phyloP scores from a whole-genome alignment of 2,113 vertebrate species.

The Eira barbara region DNA sequence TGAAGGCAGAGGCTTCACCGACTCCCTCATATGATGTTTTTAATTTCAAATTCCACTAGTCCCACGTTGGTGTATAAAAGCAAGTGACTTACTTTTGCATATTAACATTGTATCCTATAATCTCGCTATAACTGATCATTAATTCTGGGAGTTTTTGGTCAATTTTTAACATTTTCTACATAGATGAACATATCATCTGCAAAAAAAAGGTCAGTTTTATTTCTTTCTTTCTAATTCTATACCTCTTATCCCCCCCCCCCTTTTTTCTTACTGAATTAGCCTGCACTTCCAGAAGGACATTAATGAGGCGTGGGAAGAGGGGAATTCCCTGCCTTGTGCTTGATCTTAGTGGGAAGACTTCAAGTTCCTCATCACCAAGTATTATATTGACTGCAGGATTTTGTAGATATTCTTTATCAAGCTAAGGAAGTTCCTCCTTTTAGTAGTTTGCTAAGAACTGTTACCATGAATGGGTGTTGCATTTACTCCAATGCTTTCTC shows the following conservation, averaged over 20 bases:
- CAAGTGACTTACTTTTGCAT: not conserved
- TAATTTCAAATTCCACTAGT: not conserved
- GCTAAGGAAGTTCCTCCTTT: not conserved
- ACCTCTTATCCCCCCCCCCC: not conserved
- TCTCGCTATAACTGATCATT: not conserved
- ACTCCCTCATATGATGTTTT: not conserved
- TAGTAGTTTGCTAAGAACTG: not conserved
- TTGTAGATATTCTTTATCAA: not conserved
- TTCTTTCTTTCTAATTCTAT: not conserved
- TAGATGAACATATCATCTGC: not conserved
- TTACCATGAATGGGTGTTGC: not conserved
- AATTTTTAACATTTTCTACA: not conserved
- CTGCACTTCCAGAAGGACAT: not conserved
- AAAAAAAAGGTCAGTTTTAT: not conserved
- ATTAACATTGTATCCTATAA: not conserved
- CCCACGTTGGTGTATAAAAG: not conserved
- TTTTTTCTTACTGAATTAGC: not conserved
- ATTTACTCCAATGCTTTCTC: not conserved
- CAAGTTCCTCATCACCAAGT: not conserved
- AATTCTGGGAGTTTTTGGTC: not conserved
- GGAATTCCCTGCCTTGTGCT: too few relatives aligned
- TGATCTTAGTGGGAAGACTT: not conserved
- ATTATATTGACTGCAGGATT: not conserved
- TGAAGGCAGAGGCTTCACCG: too few relatives aligned
- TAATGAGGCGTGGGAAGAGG: too few relatives aligned